Evolutionary conservation across 2,113 vertebrate genomes (phyloP), one percentile per base, ranked within the genome.

Genomic region (Chloroceryle aenea): DNA sequence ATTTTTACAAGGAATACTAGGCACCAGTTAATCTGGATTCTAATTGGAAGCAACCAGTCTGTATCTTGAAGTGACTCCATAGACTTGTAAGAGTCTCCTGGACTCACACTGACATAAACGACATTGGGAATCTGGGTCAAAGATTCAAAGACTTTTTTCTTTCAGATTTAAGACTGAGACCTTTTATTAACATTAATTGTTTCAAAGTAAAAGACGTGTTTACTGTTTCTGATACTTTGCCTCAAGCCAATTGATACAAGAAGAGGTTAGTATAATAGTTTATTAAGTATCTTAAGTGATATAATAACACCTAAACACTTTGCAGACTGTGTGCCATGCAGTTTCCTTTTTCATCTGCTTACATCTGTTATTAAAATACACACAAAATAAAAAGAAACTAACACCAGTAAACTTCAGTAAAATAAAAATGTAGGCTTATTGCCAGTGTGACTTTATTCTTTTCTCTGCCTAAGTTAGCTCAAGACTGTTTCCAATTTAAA

Each of bases 151-250:
- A 17, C 30, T 73, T 61, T 79, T 79, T 72, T 56, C 26, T 64
- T 95, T 72, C 84, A 55, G 75, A 73, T 96, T 56, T 85, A 96
- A 94, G 69, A 32, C 58, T 63, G 34, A 94, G 56, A 85, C 79
- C 38, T 81, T 85, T 94, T 66, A 91, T 32, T 91, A 93, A 93
- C 67, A 40, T 88, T 92, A 86, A 87, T 87, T 96, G 71, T 96
- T 96, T 97, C 84, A 83, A 96, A 97, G 61, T 86, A 96, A 96
- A 92, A 92, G 80, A 97, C 97, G 95, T 95, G 97, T 97, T 98
- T 98, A 96, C 93, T 89, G 43, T 52, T 88, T 96, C 82, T 92
- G 73, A 97, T 97, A 93, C 43, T 91, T 79, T 95, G 90, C 81
- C 94, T 96, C 50, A 88, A 89, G 78, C 67, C 66, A 95, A 91